Evolutionary conservation across 1,140 invertebrate genomes (phyloP).

Genomic region (Papilio polytes): DNA sequence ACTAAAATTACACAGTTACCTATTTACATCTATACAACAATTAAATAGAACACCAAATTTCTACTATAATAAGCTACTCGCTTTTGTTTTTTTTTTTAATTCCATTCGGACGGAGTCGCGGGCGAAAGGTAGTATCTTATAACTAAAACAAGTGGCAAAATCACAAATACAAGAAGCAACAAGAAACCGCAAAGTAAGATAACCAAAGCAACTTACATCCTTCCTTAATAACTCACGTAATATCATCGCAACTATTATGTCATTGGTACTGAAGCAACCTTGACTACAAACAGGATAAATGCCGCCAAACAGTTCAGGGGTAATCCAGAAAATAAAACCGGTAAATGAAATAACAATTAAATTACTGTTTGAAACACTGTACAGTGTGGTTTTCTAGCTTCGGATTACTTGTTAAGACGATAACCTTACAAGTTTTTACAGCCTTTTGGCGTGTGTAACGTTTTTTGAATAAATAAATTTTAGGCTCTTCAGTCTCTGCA

Average conservation of each 20-base stretch:
- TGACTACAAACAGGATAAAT: slow-evolving; percentile 11
- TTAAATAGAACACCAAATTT: background rate
- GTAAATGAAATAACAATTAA: background rate
- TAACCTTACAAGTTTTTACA: too few relatives aligned
- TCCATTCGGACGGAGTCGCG: too few relatives aligned
- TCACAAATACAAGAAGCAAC: background rate
- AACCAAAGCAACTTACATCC: background rate
- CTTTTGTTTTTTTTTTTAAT: too few relatives aligned
- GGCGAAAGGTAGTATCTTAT: too few relatives aligned
- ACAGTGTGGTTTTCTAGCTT: too few relatives aligned
- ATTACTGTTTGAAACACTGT: too few relatives aligned
- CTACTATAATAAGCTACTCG: too few relatives aligned
- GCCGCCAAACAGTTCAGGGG: too few relatives aligned
- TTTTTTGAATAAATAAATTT: too few relatives aligned
- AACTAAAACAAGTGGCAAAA: background rate
- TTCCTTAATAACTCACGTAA: background rate
- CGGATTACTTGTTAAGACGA: too few relatives aligned
- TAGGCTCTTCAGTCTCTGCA: too few relatives aligned
- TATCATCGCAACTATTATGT: background rate
- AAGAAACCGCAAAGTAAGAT: background rate
- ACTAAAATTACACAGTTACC: background rate
- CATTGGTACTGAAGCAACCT: background rate
- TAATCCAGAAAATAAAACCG: background rate
- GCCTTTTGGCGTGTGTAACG: too few relatives aligned
- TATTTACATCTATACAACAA: background rate